Conservation (phyloP, 2,888 invertebrate species). For the Himalopsyche kuldschensis region DNA sequence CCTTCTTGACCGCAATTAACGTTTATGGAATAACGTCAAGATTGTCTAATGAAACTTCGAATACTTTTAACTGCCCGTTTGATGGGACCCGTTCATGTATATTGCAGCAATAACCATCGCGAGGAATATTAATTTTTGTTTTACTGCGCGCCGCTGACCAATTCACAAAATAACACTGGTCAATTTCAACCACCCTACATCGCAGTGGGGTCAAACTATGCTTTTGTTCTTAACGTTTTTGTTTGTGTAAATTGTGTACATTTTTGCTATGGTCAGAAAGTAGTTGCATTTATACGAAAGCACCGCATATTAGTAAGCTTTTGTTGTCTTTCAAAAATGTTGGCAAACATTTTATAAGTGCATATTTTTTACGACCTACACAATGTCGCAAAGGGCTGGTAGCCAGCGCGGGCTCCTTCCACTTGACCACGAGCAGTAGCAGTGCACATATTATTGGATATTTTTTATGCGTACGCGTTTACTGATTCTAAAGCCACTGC, state of each 20-base stretch:
- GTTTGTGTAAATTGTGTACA: neutral
- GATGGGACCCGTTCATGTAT: too few species aligned
- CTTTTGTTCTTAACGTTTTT: neutral
- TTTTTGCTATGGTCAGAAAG: neutral
- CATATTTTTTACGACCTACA: neutral
- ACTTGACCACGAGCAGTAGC: too few species aligned
- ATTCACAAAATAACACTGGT: neutral
- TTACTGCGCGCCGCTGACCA: neutral
- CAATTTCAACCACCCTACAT: neutral
- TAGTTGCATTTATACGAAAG: neutral
- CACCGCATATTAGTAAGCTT: neutral
- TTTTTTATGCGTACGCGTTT: too few species aligned
- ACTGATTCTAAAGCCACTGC: too few species aligned
- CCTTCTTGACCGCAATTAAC: too few species aligned
- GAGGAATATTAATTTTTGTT: neutral
- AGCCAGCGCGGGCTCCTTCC: too few species aligned
- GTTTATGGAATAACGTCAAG: too few species aligned
- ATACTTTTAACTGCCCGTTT: too few species aligned
- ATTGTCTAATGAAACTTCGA: too few species aligned
- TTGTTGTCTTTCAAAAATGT: neutral
- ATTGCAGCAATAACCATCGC: too few species aligned
- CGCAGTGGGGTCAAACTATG: neutral
- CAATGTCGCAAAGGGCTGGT: too few species aligned
- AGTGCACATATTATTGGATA: too few species aligned
- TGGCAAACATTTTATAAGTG: neutral